Evolutionary conservation across 2,113 vertebrate species (phyloP).

Genomic region (Rhegmatorhina hoffmannsi): DNA sequence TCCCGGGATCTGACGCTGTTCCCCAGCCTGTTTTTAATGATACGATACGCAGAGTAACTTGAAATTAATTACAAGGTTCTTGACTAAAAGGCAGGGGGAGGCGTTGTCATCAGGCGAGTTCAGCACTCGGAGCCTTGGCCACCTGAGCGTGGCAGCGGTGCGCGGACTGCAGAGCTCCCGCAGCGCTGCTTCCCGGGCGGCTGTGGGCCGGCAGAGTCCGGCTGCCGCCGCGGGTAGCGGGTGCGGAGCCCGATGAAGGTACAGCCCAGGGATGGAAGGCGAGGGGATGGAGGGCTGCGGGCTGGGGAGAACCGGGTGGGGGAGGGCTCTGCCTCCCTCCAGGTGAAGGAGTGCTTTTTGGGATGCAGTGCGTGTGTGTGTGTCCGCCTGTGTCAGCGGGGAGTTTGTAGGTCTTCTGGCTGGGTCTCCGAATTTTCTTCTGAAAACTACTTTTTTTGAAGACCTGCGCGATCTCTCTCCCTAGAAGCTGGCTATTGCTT

Average conservation of each 20-base stretch:
- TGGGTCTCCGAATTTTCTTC: background rate
- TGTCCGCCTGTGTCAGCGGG: no score
- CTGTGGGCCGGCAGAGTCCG: background rate
- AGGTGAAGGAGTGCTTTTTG: background rate
- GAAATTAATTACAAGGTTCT: conserved; percentile 74
- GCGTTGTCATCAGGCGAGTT: conserved; percentile 49
- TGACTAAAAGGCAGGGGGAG: conserved; percentile 48
- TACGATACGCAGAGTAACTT: conserved; percentile 66
- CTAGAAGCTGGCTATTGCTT: conserved; percentile 40
- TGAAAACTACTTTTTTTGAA: background rate
- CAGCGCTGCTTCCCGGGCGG: background rate
- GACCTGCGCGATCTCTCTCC: background rate
- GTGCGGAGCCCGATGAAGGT: background rate
- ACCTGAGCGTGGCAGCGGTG: conserved; percentile 72
- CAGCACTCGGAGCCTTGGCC: conserved; percentile 59
- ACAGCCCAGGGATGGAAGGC: background rate
- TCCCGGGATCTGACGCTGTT: conserved; percentile 26
- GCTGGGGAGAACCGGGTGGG: no score
- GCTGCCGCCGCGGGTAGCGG: background rate
- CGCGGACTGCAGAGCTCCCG: background rate
- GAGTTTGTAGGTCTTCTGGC: background rate
- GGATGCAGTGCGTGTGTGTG: background rate
- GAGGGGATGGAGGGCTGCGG: background rate
- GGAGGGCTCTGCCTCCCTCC: background rate
- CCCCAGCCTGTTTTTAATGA: conserved; percentile 62